These are phyloP conservation scores for Pogonognathellus flavescens DNA, from an alignment of 1,140 invertebrate genomes.

Conservation along the genomic window DNA sequence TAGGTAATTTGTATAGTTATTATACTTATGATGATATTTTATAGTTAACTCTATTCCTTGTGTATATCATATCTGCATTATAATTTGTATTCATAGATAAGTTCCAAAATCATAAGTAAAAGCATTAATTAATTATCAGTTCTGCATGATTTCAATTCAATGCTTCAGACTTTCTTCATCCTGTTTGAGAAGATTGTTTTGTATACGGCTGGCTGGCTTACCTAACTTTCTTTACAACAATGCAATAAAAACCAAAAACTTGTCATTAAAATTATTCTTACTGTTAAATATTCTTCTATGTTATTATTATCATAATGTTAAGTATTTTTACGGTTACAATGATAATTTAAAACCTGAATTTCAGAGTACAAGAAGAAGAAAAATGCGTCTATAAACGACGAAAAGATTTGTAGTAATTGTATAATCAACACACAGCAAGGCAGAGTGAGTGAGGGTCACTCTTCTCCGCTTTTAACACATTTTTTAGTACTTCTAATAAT, in stretches of 20 bases:
- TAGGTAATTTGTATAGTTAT: too few relatives aligned
- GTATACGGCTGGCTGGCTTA: conserved; percentile 26
- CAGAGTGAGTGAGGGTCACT: too few relatives aligned
- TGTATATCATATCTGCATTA: conserved; percentile 25
- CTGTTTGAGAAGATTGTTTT: conserved; percentile 32
- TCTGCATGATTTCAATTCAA: conserved; percentile 50
- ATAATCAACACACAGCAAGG: neutral
- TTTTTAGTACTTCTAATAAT: neutral
- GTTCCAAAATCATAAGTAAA: conserved; percentile 43
- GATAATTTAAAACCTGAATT: neutral
- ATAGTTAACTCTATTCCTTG: too few relatives aligned
- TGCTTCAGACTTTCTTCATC: conserved; percentile 49
- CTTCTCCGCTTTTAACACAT: too few relatives aligned
- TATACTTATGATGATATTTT: too few relatives aligned
- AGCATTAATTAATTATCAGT: conserved; percentile 47
- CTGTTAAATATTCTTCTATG: neutral
- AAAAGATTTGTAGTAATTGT: conserved; percentile 15
- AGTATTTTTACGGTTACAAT: neutral
- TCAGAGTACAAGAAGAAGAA: neutral
- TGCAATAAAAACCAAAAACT: conserved; percentile 2
- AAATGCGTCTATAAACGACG: conserved; percentile 8
- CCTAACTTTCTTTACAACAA: conserved; percentile 18
- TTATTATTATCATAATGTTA: neutral
- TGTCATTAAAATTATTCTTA: neutral
- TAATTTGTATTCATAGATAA: conserved; percentile 20